Base-by-base conservation (phyloP, 30 jellyfish, hydroid and myxozoan genomes). In the Clytia hemisphaerica region DNA sequence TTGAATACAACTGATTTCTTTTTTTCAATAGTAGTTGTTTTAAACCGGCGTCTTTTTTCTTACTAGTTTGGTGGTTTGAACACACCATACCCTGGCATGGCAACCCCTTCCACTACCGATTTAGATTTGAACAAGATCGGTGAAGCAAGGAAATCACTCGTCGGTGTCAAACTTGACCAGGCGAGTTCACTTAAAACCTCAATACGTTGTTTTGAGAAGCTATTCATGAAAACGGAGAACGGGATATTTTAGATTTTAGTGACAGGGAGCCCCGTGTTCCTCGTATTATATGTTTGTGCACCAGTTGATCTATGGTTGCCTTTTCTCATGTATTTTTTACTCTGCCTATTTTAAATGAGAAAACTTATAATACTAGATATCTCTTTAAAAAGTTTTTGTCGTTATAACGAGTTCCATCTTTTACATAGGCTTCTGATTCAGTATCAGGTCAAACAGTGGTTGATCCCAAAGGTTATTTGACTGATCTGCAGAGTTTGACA, bases 371-470 rank as follows among this genome's bases (percentile, higher is more conserved):
- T n/a, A n/a, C n/a, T n/a, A n/a, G n/a, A n/a, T n/a, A n/a, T n/a
- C n/a, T n/a, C n/a, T n/a, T n/a, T n/a, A n/a, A n/a, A n/a, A n/a
- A n/a, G n/a, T n/a, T n/a, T n/a, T n/a, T n/a, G n/a, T n/a, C n/a
- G n/a, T n/a, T n/a, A n/a, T 19, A 48, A 48, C 9, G 21, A 18
- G 21, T 3, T 48, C 3, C 2, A 2, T 48, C 27, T 2, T 9
- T 5, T 2, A 18, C n/a, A 12, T 30, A 86, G 96, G 95, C 95
- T 49, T 91, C 99, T 2, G 99, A 91, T 83, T 82, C 95, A 1
- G 99, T 91, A 2, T 15, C 96, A 28, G 99, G 99, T 15, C 99
- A 91, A 53, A 91, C 99, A 21, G 99, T 91, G 27, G 99, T 91
- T 21, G 99, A 91, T 65, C 99, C 99, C 16, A 91, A 91, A 55